Evolutionary conservation across 1,140 invertebrate species (phyloP), one percentile per base, ranked within the genome.

Genomic region (Armadillidium nasatum): DNA sequence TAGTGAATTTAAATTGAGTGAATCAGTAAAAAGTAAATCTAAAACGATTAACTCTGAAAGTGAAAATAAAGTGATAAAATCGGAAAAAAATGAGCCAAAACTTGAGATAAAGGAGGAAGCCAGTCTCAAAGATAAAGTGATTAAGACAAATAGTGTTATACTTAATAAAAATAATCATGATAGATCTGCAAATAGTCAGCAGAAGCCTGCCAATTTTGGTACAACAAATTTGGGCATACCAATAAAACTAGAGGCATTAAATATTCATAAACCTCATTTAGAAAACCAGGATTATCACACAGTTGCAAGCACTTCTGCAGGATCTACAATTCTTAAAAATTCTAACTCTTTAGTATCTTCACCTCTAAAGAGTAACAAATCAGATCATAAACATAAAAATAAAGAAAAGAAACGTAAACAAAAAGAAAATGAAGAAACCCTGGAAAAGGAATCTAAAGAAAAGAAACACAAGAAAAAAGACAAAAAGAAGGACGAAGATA

Each of bases 331-430:
- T 67, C 9, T 22, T 0, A 10, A 44, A n/a, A 45, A 22, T 13
- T 45, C 72, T 11, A 19, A 15, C n/a, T 1, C 73, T n/a, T 44
- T 75, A 22, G 44, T 44, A 11, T 43, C 79, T n/a, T 13, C 76
- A 72, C 54, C 73, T 67, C 88, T 88, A 68, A 87, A 90, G 70
- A 88, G 89, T 76, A 87, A 89, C 71, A 90, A 90, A 81, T 67
- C 74, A 54, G 79, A 80, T n/a, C 76, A 80, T 73, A 66, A 44
- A 13, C 79, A 80, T 75, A 74, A 80, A 69, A 67, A 76, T 45
- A 80, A 80, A 75, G 79, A 80, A 72, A 75, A 80, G 45, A 80
- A 80, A 60, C 88, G 90, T 79, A 90, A 90, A 79, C 87, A 90
- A 77, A 90, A 90, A 82, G 88, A 89, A 50, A 90, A 89, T 77